Percentiles rank a stretch among this genome's conserved stretches.
phyloP scores from a whole-genome alignment of 2,888 invertebrate species.

The Oscheius onirici region DNA sequence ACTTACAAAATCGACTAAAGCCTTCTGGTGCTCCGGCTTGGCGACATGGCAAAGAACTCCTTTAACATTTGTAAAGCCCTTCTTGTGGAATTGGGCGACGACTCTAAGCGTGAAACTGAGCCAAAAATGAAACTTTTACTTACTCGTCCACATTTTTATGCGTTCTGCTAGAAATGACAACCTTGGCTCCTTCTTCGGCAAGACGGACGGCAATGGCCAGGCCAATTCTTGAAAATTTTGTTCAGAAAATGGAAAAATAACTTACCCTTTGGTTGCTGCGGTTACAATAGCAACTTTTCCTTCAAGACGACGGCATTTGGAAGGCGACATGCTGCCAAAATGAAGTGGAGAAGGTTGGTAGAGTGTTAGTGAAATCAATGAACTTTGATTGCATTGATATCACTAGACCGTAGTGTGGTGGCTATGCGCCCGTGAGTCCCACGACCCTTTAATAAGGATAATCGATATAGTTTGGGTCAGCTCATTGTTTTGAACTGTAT shows the following conservation, averaged over 20 bases:
- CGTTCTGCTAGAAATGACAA: slow-evolving; percentile 90
- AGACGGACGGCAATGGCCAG: slow-evolving; percentile 88
- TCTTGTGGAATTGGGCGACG: slow-evolving; percentile 78
- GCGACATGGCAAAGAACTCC: slow-evolving; percentile 92
- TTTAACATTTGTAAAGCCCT: slow-evolving; percentile 77
- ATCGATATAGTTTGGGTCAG: no score
- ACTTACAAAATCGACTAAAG: slow-evolving; percentile 76
- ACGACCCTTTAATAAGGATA: no score
- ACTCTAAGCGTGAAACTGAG: slow-evolving; percentile 74
- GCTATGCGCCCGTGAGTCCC: not conserved
- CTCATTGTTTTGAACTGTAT: not conserved
- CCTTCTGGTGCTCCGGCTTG: slow-evolving; percentile 82
- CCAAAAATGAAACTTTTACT: not conserved
- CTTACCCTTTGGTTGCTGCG: slow-evolving; percentile 66
- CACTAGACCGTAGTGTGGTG: slow-evolving; percentile 25
- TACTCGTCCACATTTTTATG: slow-evolving; percentile 82
- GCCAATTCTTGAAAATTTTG: slow-evolving; percentile 79
- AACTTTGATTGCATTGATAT: slow-evolving; percentile 26
- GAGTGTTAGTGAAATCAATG: not conserved
- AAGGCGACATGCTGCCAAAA: slow-evolving; percentile 18
- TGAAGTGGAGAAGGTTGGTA: not conserved
- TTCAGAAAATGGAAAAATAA: not conserved
- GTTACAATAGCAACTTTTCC: slow-evolving; percentile 68
- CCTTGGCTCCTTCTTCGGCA: slow-evolving; percentile 88
- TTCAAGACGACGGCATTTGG: slow-evolving; percentile 59